Base-by-base conservation (phyloP, 2,888 invertebrate genomes). In the Poecilus cupreus region DNA sequence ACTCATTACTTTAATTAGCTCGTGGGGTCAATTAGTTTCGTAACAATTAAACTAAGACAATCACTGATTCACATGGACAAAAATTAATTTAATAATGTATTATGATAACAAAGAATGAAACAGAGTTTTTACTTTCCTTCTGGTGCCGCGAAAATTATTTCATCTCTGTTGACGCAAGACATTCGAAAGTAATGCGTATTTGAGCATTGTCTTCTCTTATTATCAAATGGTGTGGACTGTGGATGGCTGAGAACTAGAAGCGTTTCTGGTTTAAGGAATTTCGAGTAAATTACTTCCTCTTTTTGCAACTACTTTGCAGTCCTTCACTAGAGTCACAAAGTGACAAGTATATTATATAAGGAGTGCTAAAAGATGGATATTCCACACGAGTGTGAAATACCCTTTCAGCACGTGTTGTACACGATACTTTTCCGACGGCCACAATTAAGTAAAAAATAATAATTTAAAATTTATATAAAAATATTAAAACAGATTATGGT, bases 61-160 rank as follows among this genome's bases (percentile, higher is more conserved):
- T 72, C 22, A 46, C 13, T 46, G 46, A 43, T 72, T 72, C 72
- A 46, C 72, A 72, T 72, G 24, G 13, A 46, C 46, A 22, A 46
- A 72, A 72, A 72, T 46, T 46, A 72, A 46, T 72, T 46, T 72
- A 72, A 72, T 72, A 72, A 72, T 24, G 46, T 43, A 72, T 72
- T 72, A 72, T 72, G 72, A 37, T 46, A 11, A 46, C 72, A 72
- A 70, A 72, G 43, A 72, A 72, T 72, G 20, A 43, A 6, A 46
- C n/a, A 26, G 60, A 60, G 37, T 68, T 68, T 32, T 60, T 26
- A 32, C 64, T 68, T 68, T 68, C 64, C 37, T 68, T 68, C 26
- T 60, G 39, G 72, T 20, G 72, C 20, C 72, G 72, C 43, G 72
- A 72, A 72, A 72, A 72, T 72, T 43, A 72, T 72, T 72, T 72